These are phyloP conservation scores for Ichneumoninae sp. DNA, from an alignment of 2,888 invertebrate species.

Conservation along the genomic window DNA sequence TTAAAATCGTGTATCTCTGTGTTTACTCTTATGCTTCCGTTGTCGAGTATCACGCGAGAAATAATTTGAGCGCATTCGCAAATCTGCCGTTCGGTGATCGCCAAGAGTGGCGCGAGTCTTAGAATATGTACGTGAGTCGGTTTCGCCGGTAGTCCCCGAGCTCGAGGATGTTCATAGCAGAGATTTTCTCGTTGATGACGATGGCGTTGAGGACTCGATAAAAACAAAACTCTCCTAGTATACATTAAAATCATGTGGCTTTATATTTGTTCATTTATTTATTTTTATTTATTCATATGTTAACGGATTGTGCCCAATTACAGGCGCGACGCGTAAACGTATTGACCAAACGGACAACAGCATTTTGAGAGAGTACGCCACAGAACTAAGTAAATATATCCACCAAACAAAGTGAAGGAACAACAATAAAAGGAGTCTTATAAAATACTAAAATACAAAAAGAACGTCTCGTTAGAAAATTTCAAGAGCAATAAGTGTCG, in stretches of 20 bases:
- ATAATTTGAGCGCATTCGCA: slow-evolving; percentile 92
- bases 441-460: too few relatives aligned
- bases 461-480: too few relatives aligned
- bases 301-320: too few relatives aligned
- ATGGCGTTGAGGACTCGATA: slow-evolving; percentile 93
- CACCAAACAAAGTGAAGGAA: too few relatives aligned
- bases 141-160: slow-evolving; percentile 95
- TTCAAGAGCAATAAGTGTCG: too few relatives aligned
- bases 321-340: too few relatives aligned
- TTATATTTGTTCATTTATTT: not conserved
- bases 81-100: slow-evolving; percentile 93
- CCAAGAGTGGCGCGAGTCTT: slow-evolving; percentile 96
- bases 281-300: too few relatives aligned
- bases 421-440: too few relatives aligned
- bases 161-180: slow-evolving; percentile 94
- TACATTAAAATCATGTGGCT: not conserved
- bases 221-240: not conserved
- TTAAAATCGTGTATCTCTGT: not conserved
- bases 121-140: slow-evolving; percentile 98
- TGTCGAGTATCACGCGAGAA: slow-evolving; percentile 76
- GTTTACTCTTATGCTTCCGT: slow-evolving; percentile 39
- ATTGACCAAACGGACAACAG: too few relatives aligned
- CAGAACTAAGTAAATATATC: too few relatives aligned
- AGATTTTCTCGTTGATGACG: slow-evolving; percentile 93
- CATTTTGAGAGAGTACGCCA: too few relatives aligned